These are phyloP conservation scores for Ptilorrhoa leucosticta DNA, from an alignment of 2,113 vertebrate species.

Conservation along the genomic window DNA sequence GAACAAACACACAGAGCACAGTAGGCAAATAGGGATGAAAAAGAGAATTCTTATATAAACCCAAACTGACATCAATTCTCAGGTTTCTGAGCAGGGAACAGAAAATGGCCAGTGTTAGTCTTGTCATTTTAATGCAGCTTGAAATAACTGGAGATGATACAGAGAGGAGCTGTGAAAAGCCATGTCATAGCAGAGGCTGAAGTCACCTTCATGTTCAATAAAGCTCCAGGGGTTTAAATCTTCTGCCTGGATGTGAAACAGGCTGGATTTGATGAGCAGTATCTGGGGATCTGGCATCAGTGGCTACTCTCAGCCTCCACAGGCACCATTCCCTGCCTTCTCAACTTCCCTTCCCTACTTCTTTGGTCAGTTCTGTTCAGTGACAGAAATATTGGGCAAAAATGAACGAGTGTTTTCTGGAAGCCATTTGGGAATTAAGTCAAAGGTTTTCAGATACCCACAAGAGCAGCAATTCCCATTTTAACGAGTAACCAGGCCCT, in stretches of 20 bases:
- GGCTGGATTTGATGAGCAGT: neutral
- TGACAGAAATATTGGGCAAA: neutral
- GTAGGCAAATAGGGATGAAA: neutral
- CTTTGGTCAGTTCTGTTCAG: neutral
- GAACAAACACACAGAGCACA: neutral
- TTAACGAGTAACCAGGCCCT: neutral
- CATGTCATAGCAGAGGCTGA: neutral
- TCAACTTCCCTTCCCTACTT: neutral
- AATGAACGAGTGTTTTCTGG: neutral
- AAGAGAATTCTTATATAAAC: neutral
- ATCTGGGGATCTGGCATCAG: neutral
- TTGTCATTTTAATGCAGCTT: neutral
- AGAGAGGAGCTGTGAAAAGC: neutral
- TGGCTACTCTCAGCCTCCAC: neutral
- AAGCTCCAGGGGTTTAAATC: neutral
- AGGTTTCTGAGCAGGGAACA: neutral
- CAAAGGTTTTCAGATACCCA: neutral
- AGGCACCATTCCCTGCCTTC: neutral
- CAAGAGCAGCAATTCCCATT: neutral
- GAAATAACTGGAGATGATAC: neutral
- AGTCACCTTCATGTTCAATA: neutral
- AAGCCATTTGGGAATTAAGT: neutral
- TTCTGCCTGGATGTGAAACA: neutral
- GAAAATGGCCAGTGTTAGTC: neutral
- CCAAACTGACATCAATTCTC: neutral